These are phyloP conservation scores for Clarias macrocephalus DNA, from an alignment of 2,113 vertebrate species.

Conservation along the genomic window DNA sequence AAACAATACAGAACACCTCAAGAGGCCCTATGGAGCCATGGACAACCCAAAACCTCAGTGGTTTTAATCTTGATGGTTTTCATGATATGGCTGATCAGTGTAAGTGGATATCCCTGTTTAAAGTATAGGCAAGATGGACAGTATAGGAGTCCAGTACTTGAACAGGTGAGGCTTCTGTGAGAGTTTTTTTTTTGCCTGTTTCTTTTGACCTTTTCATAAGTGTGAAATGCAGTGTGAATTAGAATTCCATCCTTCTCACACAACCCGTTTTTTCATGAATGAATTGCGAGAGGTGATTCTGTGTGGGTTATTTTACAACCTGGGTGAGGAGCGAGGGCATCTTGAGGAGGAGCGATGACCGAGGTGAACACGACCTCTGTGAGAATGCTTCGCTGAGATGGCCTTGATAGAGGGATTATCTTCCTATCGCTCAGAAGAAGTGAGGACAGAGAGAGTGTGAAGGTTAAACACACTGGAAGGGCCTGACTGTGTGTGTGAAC, in stretches of 20 bases:
- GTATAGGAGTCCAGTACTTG: background rate
- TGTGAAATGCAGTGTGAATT: background rate
- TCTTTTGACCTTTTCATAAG: conserved; percentile 12
- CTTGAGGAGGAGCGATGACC: background rate
- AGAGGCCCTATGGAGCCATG: too few species aligned
- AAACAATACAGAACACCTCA: too few species aligned
- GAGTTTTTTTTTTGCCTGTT: background rate
- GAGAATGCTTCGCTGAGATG: conserved; percentile 2
- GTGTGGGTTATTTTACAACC: background rate
- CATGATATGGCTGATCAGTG: background rate
- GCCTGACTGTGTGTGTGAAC: too few species aligned
- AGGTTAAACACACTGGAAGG: background rate
- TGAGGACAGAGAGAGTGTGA: background rate
- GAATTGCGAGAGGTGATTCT: background rate
- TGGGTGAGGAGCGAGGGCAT: background rate
- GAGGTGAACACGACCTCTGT: conserved; percentile 13
- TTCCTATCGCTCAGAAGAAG: conserved; percentile 1
- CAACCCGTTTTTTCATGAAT: conserved; percentile 31
- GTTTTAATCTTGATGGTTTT: too few species aligned
- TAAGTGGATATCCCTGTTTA: background rate
- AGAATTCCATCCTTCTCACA: background rate
- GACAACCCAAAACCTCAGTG: too few species aligned
- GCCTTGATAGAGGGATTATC: conserved; percentile 41
- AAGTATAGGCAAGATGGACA: too few species aligned
- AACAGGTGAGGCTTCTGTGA: background rate